These are phyloP conservation scores for Pseudonaja textilis DNA, from an alignment of 2,113 vertebrate genomes.

Conservation along the genomic window DNA sequence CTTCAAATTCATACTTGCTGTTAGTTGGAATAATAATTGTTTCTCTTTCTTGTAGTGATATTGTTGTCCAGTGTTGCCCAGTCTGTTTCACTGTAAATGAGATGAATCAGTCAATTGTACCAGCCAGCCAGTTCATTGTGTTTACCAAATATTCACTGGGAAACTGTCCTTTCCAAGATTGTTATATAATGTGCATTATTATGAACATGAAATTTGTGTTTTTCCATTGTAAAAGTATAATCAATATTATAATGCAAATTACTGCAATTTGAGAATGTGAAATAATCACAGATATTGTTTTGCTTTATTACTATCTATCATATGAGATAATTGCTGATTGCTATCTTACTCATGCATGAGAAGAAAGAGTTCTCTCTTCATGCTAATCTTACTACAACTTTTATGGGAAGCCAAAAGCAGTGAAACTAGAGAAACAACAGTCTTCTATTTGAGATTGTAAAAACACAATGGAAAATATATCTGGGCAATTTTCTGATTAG, in stretches of 20 bases:
- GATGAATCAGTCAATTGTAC: neutral
- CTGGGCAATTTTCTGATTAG: neutral
- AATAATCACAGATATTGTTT: neutral
- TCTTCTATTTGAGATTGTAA: conserved; percentile 5
- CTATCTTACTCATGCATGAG: neutral
- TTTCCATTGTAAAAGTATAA: neutral
- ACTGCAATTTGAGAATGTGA: neutral
- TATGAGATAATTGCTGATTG: neutral
- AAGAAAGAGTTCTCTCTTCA: neutral
- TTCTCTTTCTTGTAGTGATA: neutral
- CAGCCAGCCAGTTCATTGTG: neutral
- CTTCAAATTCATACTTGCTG: neutral
- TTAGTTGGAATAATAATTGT: neutral
- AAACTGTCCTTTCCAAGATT: neutral
- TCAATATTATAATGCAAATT: conserved; percentile 3
- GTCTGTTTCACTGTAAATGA: neutral
- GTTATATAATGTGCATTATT: neutral
- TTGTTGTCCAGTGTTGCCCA: neutral
- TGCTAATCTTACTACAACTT: neutral
- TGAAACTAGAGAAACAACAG: neutral
- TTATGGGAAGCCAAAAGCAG: neutral
- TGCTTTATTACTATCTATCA: neutral
- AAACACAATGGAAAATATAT: conserved; percentile 14
- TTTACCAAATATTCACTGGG: neutral
- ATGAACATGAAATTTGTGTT: neutral